Percentiles rank a stretch among this genome's conserved stretches.
phyloP scores from a whole-genome alignment of 2,888 invertebrate genomes.

The Pristionchus japonicus region DNA sequence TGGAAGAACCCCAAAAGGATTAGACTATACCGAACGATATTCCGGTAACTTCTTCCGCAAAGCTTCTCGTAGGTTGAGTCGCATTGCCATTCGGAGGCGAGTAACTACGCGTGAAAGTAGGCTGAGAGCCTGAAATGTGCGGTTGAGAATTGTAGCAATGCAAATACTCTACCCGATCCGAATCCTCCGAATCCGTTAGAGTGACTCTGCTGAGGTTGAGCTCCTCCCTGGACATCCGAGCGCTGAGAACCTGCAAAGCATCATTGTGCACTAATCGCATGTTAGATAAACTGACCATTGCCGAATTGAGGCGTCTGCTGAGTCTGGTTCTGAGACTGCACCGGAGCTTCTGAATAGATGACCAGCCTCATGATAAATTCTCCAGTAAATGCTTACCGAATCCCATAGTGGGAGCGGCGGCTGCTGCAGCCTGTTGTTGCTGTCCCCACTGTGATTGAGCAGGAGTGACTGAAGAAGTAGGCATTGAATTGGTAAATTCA shows the following conservation, averaged over 20 bases:
- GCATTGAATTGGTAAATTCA: background rate
- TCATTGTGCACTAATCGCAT: background rate
- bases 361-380: too few relatives aligned
- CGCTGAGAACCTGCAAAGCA: background rate
- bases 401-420: background rate
- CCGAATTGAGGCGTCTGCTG: background rate
- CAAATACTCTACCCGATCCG: background rate
- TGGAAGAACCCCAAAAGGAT: too few relatives aligned
- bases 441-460: background rate
- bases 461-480: background rate
- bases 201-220: background rate
- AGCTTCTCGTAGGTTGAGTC: background rate
- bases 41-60: background rate
- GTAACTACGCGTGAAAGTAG: background rate
- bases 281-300: background rate
- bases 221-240: background rate
- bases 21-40: background rate
- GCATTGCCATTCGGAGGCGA: background rate
- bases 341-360: background rate
- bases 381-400: too few relatives aligned
- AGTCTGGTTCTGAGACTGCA: background rate
- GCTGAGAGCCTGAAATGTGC: background rate
- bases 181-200: background rate
- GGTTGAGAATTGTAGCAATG: background rate
- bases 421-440: background rate